phyloP scores from a whole-genome alignment of 2,888 invertebrate genomes.

The Fragum sueziense region DNA sequence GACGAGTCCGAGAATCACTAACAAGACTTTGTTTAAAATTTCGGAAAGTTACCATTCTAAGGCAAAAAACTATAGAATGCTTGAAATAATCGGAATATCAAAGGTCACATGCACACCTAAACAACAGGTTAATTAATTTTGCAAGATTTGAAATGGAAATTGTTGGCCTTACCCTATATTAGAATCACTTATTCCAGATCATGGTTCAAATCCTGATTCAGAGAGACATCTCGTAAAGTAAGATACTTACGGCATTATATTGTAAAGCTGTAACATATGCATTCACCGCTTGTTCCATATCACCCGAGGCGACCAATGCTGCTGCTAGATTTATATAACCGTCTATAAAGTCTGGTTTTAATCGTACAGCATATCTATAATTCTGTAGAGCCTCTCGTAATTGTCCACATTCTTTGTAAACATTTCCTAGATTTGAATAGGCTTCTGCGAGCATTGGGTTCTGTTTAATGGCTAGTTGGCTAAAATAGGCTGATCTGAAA shows the following conservation, averaged over 20 bases:
- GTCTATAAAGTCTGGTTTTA: slow-evolving; percentile 92
- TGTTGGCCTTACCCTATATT: too few relatives aligned
- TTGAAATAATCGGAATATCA: too few relatives aligned
- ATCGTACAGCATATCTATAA: slow-evolving; percentile 94
- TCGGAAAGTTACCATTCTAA: too few relatives aligned
- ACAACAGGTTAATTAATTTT: too few relatives aligned
- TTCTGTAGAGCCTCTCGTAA: slow-evolving; percentile 98
- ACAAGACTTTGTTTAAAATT: too few relatives aligned
- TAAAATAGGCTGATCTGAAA: slow-evolving; percentile 93
- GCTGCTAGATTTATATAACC: slow-evolving; percentile 98
- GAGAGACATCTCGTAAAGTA: too few relatives aligned
- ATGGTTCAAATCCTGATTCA: too few relatives aligned
- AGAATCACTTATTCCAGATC: too few relatives aligned
- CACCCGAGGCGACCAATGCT: slow-evolving; percentile 98
- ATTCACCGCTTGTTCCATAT: slow-evolving; percentile 99
- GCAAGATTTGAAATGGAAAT: too few relatives aligned
- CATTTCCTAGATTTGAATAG: slow-evolving; percentile 99
- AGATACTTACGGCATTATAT: slow-evolving; percentile 94
- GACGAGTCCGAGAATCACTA: too few relatives aligned
- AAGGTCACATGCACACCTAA: too few relatives aligned
- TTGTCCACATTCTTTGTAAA: slow-evolving; percentile 98
- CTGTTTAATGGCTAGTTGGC: slow-evolving; percentile 95
- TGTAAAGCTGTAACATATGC: slow-evolving; percentile 99
- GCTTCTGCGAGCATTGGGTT: slow-evolving; percentile 99
- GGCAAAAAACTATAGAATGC: too few relatives aligned